phyloP scores from a whole-genome alignment of 1,140 invertebrate species.

The Drosophila persimilis region DNA sequence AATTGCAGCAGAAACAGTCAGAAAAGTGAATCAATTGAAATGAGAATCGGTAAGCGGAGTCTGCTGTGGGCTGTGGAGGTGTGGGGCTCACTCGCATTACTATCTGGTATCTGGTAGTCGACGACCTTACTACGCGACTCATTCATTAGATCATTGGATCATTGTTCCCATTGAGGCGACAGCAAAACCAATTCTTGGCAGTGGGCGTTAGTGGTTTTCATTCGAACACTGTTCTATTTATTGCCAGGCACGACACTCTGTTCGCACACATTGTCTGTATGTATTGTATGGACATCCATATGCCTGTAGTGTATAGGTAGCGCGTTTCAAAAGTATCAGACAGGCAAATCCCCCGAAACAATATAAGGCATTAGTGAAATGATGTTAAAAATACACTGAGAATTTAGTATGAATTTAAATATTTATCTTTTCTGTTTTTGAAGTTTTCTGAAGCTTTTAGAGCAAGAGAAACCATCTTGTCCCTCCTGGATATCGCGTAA shows the following conservation, averaged over 20 bases:
- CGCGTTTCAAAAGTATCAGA: no score
- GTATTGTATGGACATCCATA: no score
- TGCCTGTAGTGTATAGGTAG: no score
- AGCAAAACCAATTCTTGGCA: constrained; percentile 22
- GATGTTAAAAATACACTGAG: no score
- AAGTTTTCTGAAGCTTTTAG: no score
- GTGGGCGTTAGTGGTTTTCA: constrained; percentile 60
- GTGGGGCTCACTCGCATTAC: constrained; percentile 23
- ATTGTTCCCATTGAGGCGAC: constrained; percentile 60
- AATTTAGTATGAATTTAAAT: no score
- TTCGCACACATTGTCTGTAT: background rate
- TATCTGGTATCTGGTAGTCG: constrained; percentile 46
- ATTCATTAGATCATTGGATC: constrained; percentile 74
- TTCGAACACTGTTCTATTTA: constrained; percentile 54
- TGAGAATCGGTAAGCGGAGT: constrained; percentile 72
- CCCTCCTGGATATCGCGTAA: no score
- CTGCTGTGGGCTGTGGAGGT: constrained; percentile 3
- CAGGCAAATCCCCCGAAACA: no score
- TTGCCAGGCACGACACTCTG: constrained; percentile 46
- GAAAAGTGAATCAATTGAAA: constrained; percentile 24
- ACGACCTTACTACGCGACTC: constrained; percentile 58
- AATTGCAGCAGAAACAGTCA: background rate
- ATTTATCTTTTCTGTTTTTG: no score
- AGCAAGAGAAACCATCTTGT: no score
- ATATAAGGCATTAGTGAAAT: no score